Percentiles rank a stretch among this genome's conserved stretches.
Conservation (phyloP, 92 coral and sea anemone species). For the Heteractis magnifica region DNA sequence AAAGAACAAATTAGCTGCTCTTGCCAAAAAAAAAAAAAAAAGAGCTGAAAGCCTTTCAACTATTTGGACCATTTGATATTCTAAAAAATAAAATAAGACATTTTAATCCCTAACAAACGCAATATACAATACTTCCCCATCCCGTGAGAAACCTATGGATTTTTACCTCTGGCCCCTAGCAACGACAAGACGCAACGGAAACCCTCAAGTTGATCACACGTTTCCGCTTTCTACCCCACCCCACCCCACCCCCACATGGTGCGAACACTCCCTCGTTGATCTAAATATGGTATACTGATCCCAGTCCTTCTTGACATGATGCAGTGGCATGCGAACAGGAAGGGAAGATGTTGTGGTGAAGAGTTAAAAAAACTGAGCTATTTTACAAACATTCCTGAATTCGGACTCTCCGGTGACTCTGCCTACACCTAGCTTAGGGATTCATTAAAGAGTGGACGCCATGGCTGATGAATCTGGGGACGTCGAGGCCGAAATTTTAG, state of each 20-base stretch:
- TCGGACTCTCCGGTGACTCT: conserved; percentile 5
- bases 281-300: conserved; percentile 30
- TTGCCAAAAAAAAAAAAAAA: too few species aligned
- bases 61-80: too few species aligned
- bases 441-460: conserved; percentile 26
- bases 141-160: neutral
- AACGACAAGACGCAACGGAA: conserved; percentile 12
- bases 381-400: conserved; percentile 29
- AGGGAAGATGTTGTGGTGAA: conserved; percentile 35
- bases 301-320: conserved; percentile 22
- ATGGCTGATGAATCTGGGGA: conserved; percentile 81
- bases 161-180: neutral
- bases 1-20: too few species aligned
- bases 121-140: too few species aligned
- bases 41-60: too few species aligned
- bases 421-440: conserved; percentile 8
- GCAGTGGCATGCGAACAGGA: conserved; percentile 56
- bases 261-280: conserved; percentile 35
- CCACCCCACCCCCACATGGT: conserved; percentile 25
- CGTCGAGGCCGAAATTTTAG: conserved; percentile 60
- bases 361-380: neutral
- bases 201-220: neutral
- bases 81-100: too few species aligned
- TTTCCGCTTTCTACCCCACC: conserved; percentile 19
- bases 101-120: too few species aligned